A percentile compares a stretch with the other conserved stretches of the same genome.
Conservation (phyloP, 2,888 invertebrate species). For the Lysandra bellargus region DNA sequence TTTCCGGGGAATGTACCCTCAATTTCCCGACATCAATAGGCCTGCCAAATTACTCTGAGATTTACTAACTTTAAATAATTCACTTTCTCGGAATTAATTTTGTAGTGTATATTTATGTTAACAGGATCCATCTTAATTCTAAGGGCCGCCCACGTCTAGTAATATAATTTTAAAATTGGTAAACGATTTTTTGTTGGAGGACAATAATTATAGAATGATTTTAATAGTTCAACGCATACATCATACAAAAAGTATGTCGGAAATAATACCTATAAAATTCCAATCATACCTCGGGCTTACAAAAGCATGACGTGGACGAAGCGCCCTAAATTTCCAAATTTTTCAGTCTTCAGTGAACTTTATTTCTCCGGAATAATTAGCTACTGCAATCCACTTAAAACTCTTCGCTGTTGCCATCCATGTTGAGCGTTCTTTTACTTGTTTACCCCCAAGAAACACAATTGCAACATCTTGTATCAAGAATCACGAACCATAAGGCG, state of each 20-base stretch:
- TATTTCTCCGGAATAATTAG: too few relatives aligned
- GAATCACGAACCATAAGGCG: neutral
- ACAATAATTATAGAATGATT: neutral
- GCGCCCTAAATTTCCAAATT: too few relatives aligned
- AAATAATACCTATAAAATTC: too few relatives aligned
- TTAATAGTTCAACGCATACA: too few relatives aligned
- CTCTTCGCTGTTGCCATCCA: too few relatives aligned
- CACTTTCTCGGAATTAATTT: neutral
- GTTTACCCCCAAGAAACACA: neutral
- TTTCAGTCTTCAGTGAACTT: too few relatives aligned
- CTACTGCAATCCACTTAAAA: too few relatives aligned
- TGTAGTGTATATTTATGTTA: neutral
- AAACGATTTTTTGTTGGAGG: neutral
- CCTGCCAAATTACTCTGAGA: constrained; percentile 47
- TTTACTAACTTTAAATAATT: constrained; percentile 34
- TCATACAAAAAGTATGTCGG: too few relatives aligned
- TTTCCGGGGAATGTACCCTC: constrained; percentile 39
- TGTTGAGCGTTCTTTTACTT: too few relatives aligned
- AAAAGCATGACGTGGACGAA: too few relatives aligned
- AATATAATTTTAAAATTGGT: neutral
- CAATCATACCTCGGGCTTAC: too few relatives aligned
- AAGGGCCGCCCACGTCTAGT: neutral
- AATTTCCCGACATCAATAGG: constrained; percentile 41
- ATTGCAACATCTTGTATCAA: neutral
- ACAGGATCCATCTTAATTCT: neutral